A percentile compares a stretch with the other conserved stretches of the same genome.
Conservation (phyloP, 2,113 vertebrate species). For the Syrrhaptes paradoxus region DNA sequence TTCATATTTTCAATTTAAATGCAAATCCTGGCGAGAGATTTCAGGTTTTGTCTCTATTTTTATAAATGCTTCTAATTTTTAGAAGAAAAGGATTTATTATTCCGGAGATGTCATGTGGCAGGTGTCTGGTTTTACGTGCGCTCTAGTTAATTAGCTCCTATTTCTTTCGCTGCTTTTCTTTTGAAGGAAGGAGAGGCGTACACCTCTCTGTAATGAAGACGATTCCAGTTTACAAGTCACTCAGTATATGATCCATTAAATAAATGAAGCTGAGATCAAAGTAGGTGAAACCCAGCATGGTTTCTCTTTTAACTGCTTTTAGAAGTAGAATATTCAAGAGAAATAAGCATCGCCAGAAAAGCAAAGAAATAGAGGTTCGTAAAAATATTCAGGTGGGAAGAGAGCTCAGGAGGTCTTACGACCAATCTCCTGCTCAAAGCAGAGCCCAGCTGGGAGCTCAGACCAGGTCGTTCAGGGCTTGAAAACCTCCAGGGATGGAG, state of each 20-base stretch:
- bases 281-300: neutral
- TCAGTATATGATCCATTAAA: neutral
- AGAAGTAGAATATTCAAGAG: neutral
- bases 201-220: neutral
- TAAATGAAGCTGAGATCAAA: neutral
- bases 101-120: neutral
- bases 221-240: neutral
- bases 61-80: slow-evolving; percentile 36
- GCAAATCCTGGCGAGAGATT: slow-evolving; percentile 56
- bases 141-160: slow-evolving; percentile 38
- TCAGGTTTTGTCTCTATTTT: slow-evolving; percentile 56
- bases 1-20: slow-evolving; percentile 72
- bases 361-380: fast-evolving
- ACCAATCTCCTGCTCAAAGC: neutral
- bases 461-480: neutral
- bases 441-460: neutral
- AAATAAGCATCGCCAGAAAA: neutral
- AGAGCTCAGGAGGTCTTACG: neutral
- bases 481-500: neutral
- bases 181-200: neutral
- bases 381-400: neutral
- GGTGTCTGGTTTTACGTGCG: neutral
- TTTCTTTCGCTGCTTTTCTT: neutral
- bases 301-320: neutral
- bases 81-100: slow-evolving; percentile 2